Evolutionary conservation across 2,888 invertebrate species (phyloP), one percentile per base, ranked within the genome.

Genomic region (Stenodera caucasica): DNA sequence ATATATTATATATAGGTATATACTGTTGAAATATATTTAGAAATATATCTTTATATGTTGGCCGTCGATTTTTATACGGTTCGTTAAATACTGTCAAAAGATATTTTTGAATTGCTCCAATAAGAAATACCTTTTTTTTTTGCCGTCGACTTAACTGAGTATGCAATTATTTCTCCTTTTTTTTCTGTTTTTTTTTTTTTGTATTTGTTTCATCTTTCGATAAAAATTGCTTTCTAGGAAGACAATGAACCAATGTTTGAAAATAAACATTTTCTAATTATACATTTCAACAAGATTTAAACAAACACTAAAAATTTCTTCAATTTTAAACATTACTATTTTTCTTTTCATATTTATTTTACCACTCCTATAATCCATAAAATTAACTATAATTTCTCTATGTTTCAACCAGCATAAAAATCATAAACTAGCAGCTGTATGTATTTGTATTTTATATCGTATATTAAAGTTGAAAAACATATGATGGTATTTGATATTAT

Each of bases 61-160:
- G 55, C 58, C 58, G 61, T 61, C 58, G 58, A 61, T 58, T 61
- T 61, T 61, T 58, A 61, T 58, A 55, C 61, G 58, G 58, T 61
- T 61, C 58, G 61, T 61, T 61, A 61, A 58, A 55, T 53, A 58
- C 61, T 61, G 61, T 61, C 61, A 55, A 61, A 58, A 61, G 37
- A 40, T 18, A 40, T 40, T 40, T 40, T 40, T n/a, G 37, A 40
- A 40, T 40, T 40, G 37, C 37, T 40, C 37, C 37, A 40, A 40
- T 40, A 40, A 40, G 37, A 40, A 18, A 40, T 40, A 40, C 9
- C 9, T 9, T 40, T 8, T 40, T 40, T 40, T 40, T 18, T 40
- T 40, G 2, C 2, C 1, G 2, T 12, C n/a, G 14, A 35, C 14
- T 35, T n/a, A 40, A 40, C 15, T 40, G 15, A 40, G 18, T 40